Conservation (phyloP, 2,797 vertebrate genomes). For the Myripristis jacobus region DNA sequence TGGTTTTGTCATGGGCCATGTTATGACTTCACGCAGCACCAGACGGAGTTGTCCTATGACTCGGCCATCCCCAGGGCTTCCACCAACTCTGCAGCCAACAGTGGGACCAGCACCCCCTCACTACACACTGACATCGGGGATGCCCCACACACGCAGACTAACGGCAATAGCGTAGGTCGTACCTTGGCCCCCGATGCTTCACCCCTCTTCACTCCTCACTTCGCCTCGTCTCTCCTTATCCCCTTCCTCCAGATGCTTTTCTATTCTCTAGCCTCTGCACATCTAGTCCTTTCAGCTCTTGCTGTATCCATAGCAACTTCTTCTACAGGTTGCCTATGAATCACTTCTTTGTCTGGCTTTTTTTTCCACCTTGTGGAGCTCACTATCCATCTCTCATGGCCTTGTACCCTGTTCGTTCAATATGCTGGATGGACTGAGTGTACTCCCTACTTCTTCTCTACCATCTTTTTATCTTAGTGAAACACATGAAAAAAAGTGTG, state of each 20-base stretch:
- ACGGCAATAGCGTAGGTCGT: slow-evolving; percentile 78
- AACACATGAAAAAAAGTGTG: background rate
- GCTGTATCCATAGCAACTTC: slow-evolving; percentile 69
- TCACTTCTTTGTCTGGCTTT: slow-evolving; percentile 65
- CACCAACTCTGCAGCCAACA: slow-evolving; percentile 75
- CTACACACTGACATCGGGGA: slow-evolving; percentile 76
- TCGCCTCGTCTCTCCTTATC: slow-evolving; percentile 22
- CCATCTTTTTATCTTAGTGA: background rate
- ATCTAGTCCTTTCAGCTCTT: slow-evolving; percentile 34
- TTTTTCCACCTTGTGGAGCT: slow-evolving; percentile 26
- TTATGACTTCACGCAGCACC: slow-evolving; percentile 55
- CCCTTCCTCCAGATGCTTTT: slow-evolving; percentile 43
- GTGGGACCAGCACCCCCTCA: slow-evolving; percentile 83
- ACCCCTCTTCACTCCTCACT: background rate
- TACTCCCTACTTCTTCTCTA: background rate
- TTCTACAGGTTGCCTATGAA: slow-evolving; percentile 63
- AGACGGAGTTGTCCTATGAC: slow-evolving; percentile 79
- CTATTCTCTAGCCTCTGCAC: slow-evolving; percentile 27
- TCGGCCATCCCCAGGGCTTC: slow-evolving; percentile 90
- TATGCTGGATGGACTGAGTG: background rate
- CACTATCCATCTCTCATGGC: slow-evolving; percentile 31
- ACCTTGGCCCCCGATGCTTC: slow-evolving; percentile 5
- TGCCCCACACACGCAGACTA: slow-evolving; percentile 52
- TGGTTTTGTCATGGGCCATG: slow-evolving; percentile 28
- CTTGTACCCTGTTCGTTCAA: slow-evolving; percentile 29